phyloP scores from a whole-genome alignment of 2,888 invertebrate species.

The Itoplectis maculator region DNA sequence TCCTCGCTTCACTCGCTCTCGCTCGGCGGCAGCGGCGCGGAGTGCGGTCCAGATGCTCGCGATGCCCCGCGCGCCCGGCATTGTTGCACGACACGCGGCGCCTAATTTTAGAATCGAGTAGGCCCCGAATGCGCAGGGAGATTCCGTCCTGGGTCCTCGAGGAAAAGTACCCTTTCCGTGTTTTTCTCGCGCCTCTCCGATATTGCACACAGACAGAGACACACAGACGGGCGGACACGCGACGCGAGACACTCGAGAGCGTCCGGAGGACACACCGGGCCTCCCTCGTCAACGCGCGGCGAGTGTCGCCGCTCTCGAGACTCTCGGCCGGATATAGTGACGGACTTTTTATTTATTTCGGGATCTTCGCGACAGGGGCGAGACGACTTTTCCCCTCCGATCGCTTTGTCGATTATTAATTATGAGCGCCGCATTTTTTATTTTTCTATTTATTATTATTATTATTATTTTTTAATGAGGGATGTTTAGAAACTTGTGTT shows the following conservation, averaged over 20 bases:
- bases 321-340: slow-evolving; percentile 22
- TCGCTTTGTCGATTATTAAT: not conserved
- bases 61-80: slow-evolving; percentile 71
- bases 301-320: not conserved
- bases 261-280: not conserved
- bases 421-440: not conserved
- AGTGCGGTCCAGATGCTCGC: slow-evolving; percentile 79
- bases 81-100: slow-evolving; percentile 72
- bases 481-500: too few relatives aligned
- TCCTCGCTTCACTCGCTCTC: too few relatives aligned
- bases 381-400: not conserved
- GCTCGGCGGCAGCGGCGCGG: slow-evolving; percentile 61
- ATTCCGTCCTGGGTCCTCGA: slow-evolving; percentile 49
- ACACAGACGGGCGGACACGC: too few relatives aligned
- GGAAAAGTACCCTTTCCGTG: slow-evolving; percentile 67
- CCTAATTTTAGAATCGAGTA: slow-evolving; percentile 71
- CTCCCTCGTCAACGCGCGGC: not conserved
- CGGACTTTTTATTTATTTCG: slow-evolving; percentile 50
- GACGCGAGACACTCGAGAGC: too few relatives aligned
- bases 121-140: not conserved
- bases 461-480: not conserved
- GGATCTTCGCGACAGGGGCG: slow-evolving; percentile 26
- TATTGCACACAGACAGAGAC: slow-evolving; percentile 15
- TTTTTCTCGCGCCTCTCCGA: slow-evolving; percentile 47
- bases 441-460: not conserved